Evolutionary conservation across 2,888 invertebrate species (phyloP), one percentile per base, ranked within the genome.

Genomic region (Tenthredo notha): DNA sequence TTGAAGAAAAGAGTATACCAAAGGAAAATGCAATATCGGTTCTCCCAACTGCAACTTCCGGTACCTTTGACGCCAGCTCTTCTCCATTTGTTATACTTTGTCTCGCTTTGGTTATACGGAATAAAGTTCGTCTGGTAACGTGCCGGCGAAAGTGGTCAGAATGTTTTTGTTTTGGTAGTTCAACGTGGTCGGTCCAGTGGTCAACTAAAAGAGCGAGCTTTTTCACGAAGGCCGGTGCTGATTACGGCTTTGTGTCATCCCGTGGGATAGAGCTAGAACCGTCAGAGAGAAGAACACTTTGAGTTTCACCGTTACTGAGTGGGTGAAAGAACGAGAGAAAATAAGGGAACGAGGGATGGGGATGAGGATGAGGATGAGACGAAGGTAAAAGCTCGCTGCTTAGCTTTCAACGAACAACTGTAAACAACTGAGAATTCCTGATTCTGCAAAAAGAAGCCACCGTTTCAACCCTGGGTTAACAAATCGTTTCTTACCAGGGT

Each of bases 241-340:
- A 89, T 89, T 89, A 88, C 87, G 85, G 87, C 87, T 88, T 86
- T 87, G 86, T 85, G 83, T 84, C 40, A 43, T 78, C 75, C 84
- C 85, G 37, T 40, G 84, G 84, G 87, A 86, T 78, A 85, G 40
- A 58, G 84, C 61, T n/a, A 80, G 61, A 80, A 80, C 37, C 58
- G 61, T 83, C 78, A 84, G 80, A 75, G 67, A 85, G 86, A 88
- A 88, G 78, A 18, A 80, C 78, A 40, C 78, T 80, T 80, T 80
- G 78, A 80, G 61, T 29, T 61, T 21, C 18, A 21, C 78, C 58
- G 78, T n/a, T 37, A n/a, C 77, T 77, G 37, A 58, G 37, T 40
- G n/a, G 40, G 78, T 25, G 40, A 25, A 61, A 61, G 77, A 50
- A 50, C 77, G 77, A 50, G 54, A 7, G 47, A 50, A 54, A 77